Evolutionary conservation across 2,888 invertebrate genomes (phyloP).

Genomic region (Yponomeuta plumbellus): DNA sequence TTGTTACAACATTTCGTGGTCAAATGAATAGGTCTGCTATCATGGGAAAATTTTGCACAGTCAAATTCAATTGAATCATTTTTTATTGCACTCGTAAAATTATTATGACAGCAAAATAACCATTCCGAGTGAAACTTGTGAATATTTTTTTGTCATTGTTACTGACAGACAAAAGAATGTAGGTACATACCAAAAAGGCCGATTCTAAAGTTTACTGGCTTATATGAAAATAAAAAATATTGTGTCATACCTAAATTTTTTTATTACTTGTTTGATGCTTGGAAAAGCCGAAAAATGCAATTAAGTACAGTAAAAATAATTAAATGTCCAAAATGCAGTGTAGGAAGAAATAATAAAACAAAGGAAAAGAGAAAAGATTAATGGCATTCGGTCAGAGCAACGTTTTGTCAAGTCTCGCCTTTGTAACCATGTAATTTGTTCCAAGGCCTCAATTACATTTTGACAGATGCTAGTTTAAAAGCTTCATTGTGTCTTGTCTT

Average conservation of each 20-base stretch:
- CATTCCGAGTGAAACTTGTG: not conserved
- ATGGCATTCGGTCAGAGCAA: slow-evolving; percentile 1
- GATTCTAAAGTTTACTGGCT: too few relatives aligned
- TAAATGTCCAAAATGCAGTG: not conserved
- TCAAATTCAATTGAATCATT: not conserved
- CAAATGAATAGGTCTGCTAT: not conserved
- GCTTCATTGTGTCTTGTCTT: slow-evolving; percentile 19
- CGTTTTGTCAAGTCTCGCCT: slow-evolving; percentile 11
- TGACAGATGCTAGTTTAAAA: slow-evolving; percentile 43
- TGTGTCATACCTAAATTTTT: too few relatives aligned
- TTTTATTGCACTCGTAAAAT: not conserved
- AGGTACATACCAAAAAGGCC: not conserved
- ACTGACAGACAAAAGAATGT: not conserved
- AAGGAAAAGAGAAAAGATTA: not conserved
- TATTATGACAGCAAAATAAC: not conserved
- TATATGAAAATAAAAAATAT: not conserved
- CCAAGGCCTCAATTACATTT: slow-evolving; percentile 34
- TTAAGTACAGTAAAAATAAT: not conserved
- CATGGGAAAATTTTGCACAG: not conserved
- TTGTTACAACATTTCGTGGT: not conserved
- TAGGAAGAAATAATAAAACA: not conserved
- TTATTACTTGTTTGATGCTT: too few relatives aligned
- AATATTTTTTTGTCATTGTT: not conserved
- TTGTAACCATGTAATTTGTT: slow-evolving; percentile 9
- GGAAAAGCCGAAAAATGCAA: too few relatives aligned